Evolutionary conservation across 2,888 invertebrate species (phyloP), one percentile per base, ranked within the genome.

Genomic region (Dryobota labecula): DNA sequence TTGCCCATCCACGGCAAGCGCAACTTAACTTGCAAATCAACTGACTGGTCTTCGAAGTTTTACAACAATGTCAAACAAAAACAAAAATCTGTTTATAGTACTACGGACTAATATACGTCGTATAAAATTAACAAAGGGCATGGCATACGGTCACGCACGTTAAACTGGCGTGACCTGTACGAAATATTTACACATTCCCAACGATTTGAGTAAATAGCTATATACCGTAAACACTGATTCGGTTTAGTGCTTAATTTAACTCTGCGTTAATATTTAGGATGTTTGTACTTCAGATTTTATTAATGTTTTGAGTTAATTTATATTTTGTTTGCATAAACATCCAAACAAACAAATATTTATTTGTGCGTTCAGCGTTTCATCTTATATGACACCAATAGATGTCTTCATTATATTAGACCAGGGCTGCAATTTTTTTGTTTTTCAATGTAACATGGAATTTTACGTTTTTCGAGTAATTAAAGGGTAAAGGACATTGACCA

Each of bases 121-220:
- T 51, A 62, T 61, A 43, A 66, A 63, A 64, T 72, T 72, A 66
- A 69, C 38, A 51, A 43, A 54, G 47, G 33, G 7, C 68, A 70
- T 78, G 57, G n/a, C 36, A 27, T 47, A 58, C 18, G 51, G 56
- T 53, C 78, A 82, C 82, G 79, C 79, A 80, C 63, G 38, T 56
- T 41, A 49, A 47, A 30, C 27, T 78, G 43, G 58, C 73, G 78
- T 80, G 68, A 77, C 73, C 65, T 30, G n/a, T 27, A 73, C 57
- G 49, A 38, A 80, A 82, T 78, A 69, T 82, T 82, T 69, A 82
- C 73, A 73, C 56, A 53, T 78, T 73, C 60, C 69, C 63, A 60
- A 73, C 65, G 60, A 73, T 80, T 78, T 47, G 41, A 58, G 72
- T 78, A 73, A 82, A 80, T 69, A 82, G 45, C 60, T n/a, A 11